Conservation (phyloP, 2,888 invertebrate genomes). For the Archaeoteleia sp. region DNA sequence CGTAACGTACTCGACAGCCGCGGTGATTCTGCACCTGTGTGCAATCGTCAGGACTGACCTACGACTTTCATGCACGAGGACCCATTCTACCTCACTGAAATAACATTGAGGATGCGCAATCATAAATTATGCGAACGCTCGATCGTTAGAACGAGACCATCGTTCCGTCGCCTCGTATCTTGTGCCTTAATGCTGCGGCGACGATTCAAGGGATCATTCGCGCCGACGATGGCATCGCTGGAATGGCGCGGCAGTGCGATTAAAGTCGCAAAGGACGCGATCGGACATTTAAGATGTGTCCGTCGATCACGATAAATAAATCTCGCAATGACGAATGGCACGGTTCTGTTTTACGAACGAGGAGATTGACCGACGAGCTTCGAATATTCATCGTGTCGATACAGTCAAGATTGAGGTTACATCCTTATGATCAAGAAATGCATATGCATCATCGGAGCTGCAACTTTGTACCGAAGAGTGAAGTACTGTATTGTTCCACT, state of each 20-base stretch:
- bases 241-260: conserved; percentile 18
- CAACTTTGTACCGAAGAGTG: too few species aligned
- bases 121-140: conserved; percentile 20
- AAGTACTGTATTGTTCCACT: too few species aligned
- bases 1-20: too few species aligned
- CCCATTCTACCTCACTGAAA: conserved; percentile 17
- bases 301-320: conserved; percentile 29
- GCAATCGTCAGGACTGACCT: conserved; percentile 18
- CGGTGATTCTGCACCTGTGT: conserved; percentile 32
- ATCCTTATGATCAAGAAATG: too few species aligned
- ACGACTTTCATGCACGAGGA: conserved; percentile 27
- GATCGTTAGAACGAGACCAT: conserved; percentile 7
- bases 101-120: conserved; percentile 14
- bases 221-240: conserved; percentile 38
- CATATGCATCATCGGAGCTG: too few species aligned
- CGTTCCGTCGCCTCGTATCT: background rate
- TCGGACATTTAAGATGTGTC: conserved; percentile 13
- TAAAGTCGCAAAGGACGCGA: conserved; percentile 14
- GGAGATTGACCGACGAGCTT: background rate
- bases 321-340: conserved; percentile 17
- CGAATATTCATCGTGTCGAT: background rate
- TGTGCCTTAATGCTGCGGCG: conserved; percentile 6
- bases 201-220: conserved; percentile 37
- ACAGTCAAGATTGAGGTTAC: background rate
- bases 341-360: conserved; percentile 21